These are phyloP conservation scores for Lasioglossum calceatum DNA, from an alignment of 2,888 invertebrate species.

Conservation along the genomic window DNA sequence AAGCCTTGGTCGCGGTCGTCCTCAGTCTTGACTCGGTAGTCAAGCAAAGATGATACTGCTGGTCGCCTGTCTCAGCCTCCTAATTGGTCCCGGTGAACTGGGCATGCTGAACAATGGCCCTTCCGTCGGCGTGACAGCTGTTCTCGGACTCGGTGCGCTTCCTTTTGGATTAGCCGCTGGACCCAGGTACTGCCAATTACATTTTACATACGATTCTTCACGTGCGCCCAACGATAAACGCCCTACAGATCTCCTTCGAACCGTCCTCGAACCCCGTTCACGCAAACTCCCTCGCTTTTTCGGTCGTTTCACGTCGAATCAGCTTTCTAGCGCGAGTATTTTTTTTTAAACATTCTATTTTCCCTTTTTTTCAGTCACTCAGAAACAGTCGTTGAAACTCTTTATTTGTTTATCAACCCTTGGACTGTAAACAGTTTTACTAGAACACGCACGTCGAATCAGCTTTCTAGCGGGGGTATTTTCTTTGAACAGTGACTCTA, in stretches of 20 bases:
- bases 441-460: no score
- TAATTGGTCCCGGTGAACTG: conserved; percentile 74
- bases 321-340: background rate
- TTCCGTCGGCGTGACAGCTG: conserved; percentile 67
- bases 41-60: conserved; percentile 82
- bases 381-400: no score
- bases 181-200: conserved; percentile 75
- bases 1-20: conserved; percentile 76
- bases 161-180: conserved; percentile 78
- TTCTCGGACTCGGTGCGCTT: conserved; percentile 71
- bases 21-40: conserved; percentile 82
- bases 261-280: background rate
- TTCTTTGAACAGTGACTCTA: no score
- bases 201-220: background rate
- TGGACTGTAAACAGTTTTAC: no score
- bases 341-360: no score
- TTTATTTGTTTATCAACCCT: no score
- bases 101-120: conserved; percentile 72
- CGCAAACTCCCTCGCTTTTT: background rate
- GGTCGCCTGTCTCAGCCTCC: conserved; percentile 74
- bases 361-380: no score
- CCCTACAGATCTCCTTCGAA: background rate
- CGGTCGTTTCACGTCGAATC: background rate
- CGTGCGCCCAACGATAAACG: background rate
- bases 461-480: no score